Conservation (phyloP, 1,140 invertebrate genomes). For the Bemisia tabaci region DNA sequence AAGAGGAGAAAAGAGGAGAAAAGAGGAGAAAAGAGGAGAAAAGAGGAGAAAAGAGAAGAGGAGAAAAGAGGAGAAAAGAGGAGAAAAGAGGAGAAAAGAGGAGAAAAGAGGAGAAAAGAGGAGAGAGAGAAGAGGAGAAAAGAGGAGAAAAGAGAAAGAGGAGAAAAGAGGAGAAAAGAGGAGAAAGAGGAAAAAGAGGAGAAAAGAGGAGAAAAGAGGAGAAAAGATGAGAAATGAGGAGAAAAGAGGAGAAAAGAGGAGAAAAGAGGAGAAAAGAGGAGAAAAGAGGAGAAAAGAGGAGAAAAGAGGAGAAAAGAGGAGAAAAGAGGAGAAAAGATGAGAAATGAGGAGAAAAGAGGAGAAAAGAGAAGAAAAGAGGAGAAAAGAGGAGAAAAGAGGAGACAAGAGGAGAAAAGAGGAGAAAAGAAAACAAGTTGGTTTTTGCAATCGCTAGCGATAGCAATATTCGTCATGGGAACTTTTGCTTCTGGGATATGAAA, state of each 20-base stretch:
- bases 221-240: neutral
- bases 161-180: neutral
- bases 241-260: neutral
- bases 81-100: neutral
- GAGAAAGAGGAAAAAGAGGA: neutral
- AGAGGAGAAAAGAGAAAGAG: neutral
- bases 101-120: neutral
- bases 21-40: too few species aligned
- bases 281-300: neutral
- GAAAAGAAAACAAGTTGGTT: neutral
- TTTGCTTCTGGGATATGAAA: too few species aligned
- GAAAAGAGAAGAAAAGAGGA: neutral
- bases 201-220: neutral
- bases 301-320: neutral
- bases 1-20: too few species aligned
- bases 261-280: neutral
- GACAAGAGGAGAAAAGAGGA: neutral
- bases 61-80: neutral
- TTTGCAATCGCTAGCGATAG: too few species aligned
- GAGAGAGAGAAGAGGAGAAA: neutral
- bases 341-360: neutral
- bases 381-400: neutral
- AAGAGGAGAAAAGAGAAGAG: neutral
- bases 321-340: neutral
- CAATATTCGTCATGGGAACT: too few species aligned